Conservation (phyloP, 64 coral and sea anemone genomes). For the Montipora efflorescens region DNA sequence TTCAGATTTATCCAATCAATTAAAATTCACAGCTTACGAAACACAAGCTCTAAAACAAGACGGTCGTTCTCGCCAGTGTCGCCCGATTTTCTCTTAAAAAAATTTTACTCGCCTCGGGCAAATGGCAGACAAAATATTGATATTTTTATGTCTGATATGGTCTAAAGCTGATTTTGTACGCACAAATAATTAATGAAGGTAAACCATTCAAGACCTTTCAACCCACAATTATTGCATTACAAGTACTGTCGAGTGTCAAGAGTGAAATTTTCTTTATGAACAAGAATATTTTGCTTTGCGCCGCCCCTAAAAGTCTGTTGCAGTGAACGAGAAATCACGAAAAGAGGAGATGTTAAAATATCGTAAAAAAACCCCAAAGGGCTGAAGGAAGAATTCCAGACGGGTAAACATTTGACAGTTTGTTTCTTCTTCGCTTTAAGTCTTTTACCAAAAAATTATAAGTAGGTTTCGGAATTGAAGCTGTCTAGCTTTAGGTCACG, state of each 20-base stretch:
- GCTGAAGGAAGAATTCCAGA: neutral
- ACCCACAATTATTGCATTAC: neutral
- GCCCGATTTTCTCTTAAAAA: slow-evolving; percentile 3
- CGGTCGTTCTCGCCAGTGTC: neutral
- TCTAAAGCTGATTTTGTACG: slow-evolving; percentile 41
- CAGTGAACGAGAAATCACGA: neutral
- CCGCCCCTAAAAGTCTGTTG: neutral
- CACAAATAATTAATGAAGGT: slow-evolving; percentile 6
- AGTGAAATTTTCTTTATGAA: neutral
- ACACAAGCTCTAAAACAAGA: neutral
- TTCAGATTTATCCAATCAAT: neutral
- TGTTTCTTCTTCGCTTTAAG: slow-evolving; percentile 2
- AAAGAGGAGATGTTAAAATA: neutral
- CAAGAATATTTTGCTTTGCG: neutral
- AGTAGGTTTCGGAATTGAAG: neutral
- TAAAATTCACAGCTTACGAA: neutral
- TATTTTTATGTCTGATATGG: slow-evolving; percentile 29
- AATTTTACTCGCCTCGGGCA: slow-evolving; percentile 32
- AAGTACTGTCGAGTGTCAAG: neutral
- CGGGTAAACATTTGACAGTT: slow-evolving; percentile 27
- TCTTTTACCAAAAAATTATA: neutral
- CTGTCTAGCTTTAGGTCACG: neutral
- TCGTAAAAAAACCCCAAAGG: slow-evolving; percentile 16
- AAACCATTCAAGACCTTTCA: slow-evolving; percentile 21
- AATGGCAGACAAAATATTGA: neutral